Percentiles rank a stretch among this genome's conserved stretches.
phyloP scores from a whole-genome alignment of 2,113 vertebrate genomes.

The Cervus canadensis region DNA sequence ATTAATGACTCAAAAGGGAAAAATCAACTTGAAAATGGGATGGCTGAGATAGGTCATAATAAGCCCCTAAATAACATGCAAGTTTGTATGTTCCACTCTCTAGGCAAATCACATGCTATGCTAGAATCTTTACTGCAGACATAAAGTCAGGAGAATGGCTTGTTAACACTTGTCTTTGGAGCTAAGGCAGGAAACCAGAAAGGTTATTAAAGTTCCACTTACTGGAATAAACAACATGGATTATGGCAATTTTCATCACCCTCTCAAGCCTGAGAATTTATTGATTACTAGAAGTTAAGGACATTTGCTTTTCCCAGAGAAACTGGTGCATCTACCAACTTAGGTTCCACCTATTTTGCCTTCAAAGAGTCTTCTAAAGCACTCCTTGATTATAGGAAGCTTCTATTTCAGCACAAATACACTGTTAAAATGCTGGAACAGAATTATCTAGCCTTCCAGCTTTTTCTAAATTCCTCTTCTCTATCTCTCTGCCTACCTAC shows the following conservation, averaged over 20 bases:
- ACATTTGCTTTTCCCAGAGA: neutral
- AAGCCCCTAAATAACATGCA: constrained; percentile 50
- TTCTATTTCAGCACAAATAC: constrained; percentile 13
- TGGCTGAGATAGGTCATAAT: constrained; percentile 32
- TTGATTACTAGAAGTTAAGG: neutral
- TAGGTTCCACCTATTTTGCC: neutral
- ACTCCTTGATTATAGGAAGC: neutral
- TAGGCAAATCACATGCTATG: constrained; percentile 50
- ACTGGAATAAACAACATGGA: constrained; percentile 19
- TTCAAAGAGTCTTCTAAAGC: neutral
- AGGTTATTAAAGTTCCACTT: constrained; percentile 50
- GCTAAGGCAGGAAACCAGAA: constrained; percentile 41
- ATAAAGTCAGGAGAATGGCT: constrained; percentile 6
- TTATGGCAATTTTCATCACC: neutral
- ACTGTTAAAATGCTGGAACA: neutral
- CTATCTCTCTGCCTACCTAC: neutral
- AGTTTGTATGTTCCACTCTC: constrained; percentile 51
- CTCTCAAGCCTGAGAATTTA: neutral
- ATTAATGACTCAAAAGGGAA: constrained; percentile 57
- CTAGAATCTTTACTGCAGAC: constrained; percentile 49
- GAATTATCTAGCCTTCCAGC: neutral
- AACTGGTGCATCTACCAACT: neutral
- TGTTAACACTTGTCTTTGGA: constrained; percentile 67
- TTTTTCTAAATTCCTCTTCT: constrained; percentile 19
- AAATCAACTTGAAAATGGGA: constrained; percentile 56